Percentiles rank a stretch among this genome's conserved stretches.
phyloP scores from a whole-genome alignment of 2,888 invertebrate species.

The Myathropa florea region DNA sequence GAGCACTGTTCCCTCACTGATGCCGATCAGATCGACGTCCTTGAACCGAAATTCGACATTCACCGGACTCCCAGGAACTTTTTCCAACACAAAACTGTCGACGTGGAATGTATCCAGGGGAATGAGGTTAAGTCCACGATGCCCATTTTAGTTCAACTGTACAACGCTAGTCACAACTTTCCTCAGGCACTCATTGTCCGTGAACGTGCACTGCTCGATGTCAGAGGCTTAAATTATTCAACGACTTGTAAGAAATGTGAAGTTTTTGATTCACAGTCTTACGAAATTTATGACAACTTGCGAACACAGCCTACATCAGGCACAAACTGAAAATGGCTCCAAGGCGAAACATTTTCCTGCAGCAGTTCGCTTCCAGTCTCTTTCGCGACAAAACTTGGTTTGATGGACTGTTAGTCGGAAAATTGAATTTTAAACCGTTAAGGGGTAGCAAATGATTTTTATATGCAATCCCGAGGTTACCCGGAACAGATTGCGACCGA shows the following conservation, averaged over 20 bases:
- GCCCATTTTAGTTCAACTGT: constrained; percentile 69
- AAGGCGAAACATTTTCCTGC: not conserved
- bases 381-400: not conserved
- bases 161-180: not conserved
- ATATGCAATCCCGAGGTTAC: too few species aligned
- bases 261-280: not conserved
- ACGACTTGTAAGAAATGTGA: not conserved
- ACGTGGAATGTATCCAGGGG: constrained; percentile 77
- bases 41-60: constrained; percentile 77
- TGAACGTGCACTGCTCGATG: constrained; percentile 19
- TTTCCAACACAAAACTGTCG: constrained; percentile 74
- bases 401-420: not conserved
- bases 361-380: not conserved
- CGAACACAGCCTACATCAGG: not conserved
- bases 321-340: not conserved
- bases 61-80: constrained; percentile 77
- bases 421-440: not conserved
- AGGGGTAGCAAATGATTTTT: not conserved
- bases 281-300: constrained; percentile 26
- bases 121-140: constrained; percentile 74
- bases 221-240: constrained; percentile 32
- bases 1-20: constrained; percentile 70
- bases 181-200: constrained; percentile 22
- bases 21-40: constrained; percentile 76
- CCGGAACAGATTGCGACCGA: too few species aligned